Base-by-base conservation (phyloP, 2,797 vertebrate species). In the Protosalanx chinensis region DNA sequence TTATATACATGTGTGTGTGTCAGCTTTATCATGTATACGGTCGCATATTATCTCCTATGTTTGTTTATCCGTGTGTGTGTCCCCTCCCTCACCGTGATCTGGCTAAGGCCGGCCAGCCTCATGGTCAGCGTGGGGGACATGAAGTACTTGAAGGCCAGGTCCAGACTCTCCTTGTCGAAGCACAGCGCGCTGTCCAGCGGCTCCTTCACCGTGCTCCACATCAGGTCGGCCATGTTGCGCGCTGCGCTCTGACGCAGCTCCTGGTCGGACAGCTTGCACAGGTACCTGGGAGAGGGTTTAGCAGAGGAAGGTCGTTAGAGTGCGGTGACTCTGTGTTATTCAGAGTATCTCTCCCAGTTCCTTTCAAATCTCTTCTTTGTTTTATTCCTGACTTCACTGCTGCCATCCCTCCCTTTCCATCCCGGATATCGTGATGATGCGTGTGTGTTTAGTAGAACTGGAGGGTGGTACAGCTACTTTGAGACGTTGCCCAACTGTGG, bases 151-250 rank as follows among this genome's bases (percentile, higher is more conserved):
- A 98, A 99, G 0, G 97, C 97, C 72, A 99, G 95, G 91, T 99
- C 97, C 75, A 99, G 92, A 82, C 97, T 99, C 89, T 99, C 97
- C 91, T 97, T 97, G 87, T 99, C 97, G 81, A 99, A 99, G 89
- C 97, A 98, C 88, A 99, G 91, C 0, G 97, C 93, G 68, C 96
- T 97, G 89, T 99, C 97, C 93, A 99, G 88, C 0, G 97, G 97
- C 78, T 99, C 97, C 91, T 99, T 99, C 86, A 98, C 97, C 61
- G 97, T 98, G 91, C 97, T 99, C 97, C 97, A 99, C 97, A 99
- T 99, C 84, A 99, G 91, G 91, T 99, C 97, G 58, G 97, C 97
- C 97, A 99, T 99, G 91, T 98, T 98, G 72, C 97, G 92, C 0
- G 97, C 97, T 0, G 97, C 95, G 12, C 96, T 98, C 90, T 99